Conservation (phyloP, 1,140 invertebrate genomes). For the Drosophila neocordata region DNA sequence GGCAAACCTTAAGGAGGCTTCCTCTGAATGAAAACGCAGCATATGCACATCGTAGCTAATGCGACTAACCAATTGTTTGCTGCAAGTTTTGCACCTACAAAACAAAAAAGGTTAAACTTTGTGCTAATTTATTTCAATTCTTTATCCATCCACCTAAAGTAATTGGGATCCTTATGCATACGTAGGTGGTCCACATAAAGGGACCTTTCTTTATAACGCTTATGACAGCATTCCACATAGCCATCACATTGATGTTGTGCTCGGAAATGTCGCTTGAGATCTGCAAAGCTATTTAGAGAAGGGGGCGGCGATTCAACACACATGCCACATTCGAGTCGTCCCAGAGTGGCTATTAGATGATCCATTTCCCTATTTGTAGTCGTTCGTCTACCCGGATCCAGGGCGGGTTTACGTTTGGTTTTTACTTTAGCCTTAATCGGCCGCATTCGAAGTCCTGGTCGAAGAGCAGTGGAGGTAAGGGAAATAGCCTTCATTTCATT, state of each 20-base stretch:
- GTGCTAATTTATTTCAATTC: neutral
- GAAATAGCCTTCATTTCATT: constrained; percentile 1
- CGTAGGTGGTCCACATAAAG: constrained; percentile 60
- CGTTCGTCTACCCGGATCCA: constrained; percentile 17
- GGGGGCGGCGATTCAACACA: constrained; percentile 21
- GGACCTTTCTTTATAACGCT: constrained; percentile 54
- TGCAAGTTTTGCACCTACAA: constrained; percentile 42
- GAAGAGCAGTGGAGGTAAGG: constrained; percentile 14
- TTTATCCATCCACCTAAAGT: constrained; percentile 40
- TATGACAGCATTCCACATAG: constrained; percentile 54
- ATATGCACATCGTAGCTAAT: constrained; percentile 51
- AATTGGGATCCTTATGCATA: constrained; percentile 55
- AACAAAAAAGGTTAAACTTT: neutral
- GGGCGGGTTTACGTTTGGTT: constrained; percentile 16
- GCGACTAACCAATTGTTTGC: constrained; percentile 48
- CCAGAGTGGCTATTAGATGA: constrained; percentile 32
- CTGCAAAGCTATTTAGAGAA: constrained; percentile 30
- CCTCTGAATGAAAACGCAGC: constrained; percentile 50
- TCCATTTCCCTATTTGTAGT: constrained; percentile 38
- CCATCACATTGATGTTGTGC: constrained; percentile 39
- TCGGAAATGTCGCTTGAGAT: constrained; percentile 46
- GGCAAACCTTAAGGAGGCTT: constrained; percentile 45
- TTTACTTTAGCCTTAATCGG: constrained; percentile 21
- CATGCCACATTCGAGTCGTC: constrained; percentile 37
- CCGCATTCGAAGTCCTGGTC: constrained; percentile 29